phyloP scores from a whole-genome alignment of 2,797 vertebrate genomes.

The Anabas testudineus region DNA sequence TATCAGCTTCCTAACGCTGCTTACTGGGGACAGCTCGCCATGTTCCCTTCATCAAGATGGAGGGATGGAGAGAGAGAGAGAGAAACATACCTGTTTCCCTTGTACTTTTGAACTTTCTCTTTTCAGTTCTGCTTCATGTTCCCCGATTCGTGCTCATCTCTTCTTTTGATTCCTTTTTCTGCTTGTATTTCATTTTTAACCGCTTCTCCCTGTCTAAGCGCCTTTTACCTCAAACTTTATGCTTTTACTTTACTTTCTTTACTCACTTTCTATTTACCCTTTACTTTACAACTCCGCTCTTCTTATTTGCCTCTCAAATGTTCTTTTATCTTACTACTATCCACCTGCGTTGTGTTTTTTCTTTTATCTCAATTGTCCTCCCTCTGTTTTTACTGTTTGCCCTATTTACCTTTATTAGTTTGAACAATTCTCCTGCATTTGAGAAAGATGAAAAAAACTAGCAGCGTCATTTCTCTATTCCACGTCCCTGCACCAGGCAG shows the following conservation, averaged over 20 bases:
- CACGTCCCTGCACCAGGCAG: not conserved
- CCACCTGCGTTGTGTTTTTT: too few relatives aligned
- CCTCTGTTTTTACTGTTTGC: not conserved
- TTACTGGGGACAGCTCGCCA: conserved; percentile 6
- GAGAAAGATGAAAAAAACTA: not conserved
- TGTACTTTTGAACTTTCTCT: not conserved
- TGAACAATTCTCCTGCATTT: not conserved
- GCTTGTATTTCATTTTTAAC: too few relatives aligned
- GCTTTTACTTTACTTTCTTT: too few relatives aligned
- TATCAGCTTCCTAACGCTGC: conserved; percentile 43
- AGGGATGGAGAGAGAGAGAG: not conserved
- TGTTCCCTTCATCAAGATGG: conserved; percentile 1
- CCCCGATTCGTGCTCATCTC: too few relatives aligned
- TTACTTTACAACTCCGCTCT: too few relatives aligned
- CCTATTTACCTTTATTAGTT: not conserved
- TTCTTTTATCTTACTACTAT: too few relatives aligned
- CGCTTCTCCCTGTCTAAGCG: too few relatives aligned
- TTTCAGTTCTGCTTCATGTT: not conserved
- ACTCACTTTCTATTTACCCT: too few relatives aligned
- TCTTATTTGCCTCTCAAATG: too few relatives aligned
- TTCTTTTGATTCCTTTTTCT: too few relatives aligned
- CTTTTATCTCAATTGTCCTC: too few relatives aligned
- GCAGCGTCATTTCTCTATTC: not conserved
- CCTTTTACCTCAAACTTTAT: too few relatives aligned
- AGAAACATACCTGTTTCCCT: not conserved